phyloP scores from a whole-genome alignment of 2,888 invertebrate species.

The Embidobia sp. region DNA sequence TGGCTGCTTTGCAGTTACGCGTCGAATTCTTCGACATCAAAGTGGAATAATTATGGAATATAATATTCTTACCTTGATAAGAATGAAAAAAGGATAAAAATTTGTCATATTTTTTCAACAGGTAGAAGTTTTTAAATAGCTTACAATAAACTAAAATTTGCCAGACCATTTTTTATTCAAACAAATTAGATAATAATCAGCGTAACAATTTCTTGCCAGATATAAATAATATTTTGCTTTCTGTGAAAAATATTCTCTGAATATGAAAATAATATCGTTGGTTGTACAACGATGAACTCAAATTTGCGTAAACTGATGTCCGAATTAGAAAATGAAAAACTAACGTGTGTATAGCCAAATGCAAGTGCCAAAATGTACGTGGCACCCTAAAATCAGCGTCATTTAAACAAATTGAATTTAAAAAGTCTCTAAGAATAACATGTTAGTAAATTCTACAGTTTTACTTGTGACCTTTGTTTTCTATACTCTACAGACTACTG shows the following conservation, averaged over 20 bases:
- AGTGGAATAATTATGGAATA: not conserved
- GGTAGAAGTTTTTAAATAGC: too few species aligned
- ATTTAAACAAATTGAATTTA: slow-evolving; percentile 14
- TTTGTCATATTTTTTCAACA: too few species aligned
- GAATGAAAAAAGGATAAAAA: too few species aligned
- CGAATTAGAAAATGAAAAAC: slow-evolving; percentile 32
- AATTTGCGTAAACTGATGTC: slow-evolving; percentile 19
- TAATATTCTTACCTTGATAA: not conserved
- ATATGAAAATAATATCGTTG: slow-evolving; percentile 23
- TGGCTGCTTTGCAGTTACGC: not conserved
- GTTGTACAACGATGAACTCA: slow-evolving; percentile 42
- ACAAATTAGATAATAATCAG: too few species aligned
- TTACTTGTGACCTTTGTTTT: too few species aligned
- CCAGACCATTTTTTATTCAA: too few species aligned
- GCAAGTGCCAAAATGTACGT: slow-evolving; percentile 53
- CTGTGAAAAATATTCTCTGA: not conserved
- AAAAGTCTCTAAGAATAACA: too few species aligned
- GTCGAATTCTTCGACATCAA: not conserved
- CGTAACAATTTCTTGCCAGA: not conserved
- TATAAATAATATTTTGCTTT: slow-evolving; percentile 7
- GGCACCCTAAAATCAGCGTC: slow-evolving; percentile 53
- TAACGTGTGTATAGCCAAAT: slow-evolving; percentile 46
- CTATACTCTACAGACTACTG: too few species aligned
- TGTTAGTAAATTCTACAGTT: too few species aligned
- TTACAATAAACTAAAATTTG: too few species aligned